These are phyloP conservation scores for Stenodema calcarata DNA, from an alignment of 2,888 invertebrate genomes.

Conservation along the genomic window DNA sequence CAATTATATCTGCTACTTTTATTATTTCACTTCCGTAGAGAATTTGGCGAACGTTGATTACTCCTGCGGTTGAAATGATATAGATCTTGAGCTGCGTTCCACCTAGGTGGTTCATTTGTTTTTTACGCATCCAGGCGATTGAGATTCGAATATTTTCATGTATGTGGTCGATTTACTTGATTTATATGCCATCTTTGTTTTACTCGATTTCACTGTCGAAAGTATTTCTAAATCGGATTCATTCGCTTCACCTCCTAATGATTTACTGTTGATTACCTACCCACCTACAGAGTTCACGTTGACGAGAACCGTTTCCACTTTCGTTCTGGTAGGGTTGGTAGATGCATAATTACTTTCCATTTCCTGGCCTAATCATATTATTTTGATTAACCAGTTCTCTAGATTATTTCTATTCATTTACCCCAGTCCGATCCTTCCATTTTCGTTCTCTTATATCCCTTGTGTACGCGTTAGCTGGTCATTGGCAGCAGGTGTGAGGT, in stretches of 20 bases:
- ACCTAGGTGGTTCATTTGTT: slow-evolving; percentile 17
- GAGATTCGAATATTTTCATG: not conserved
- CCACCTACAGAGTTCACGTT: not conserved
- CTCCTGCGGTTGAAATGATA: not conserved
- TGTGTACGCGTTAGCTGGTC: too few relatives aligned
- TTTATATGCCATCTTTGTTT: not conserved
- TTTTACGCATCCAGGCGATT: slow-evolving; percentile 9
- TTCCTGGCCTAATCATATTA: too few relatives aligned
- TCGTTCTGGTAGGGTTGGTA: not conserved
- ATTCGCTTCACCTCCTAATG: not conserved
- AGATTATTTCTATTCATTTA: too few relatives aligned
- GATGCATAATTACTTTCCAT: not conserved
- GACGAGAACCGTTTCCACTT: not conserved
- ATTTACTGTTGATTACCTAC: not conserved
- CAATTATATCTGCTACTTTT: not conserved
- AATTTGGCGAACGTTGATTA: not conserved
- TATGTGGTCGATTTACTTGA: not conserved
- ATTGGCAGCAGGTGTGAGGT: not conserved
- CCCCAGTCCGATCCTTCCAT: too few relatives aligned
- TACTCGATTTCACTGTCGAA: too few relatives aligned
- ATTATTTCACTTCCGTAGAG: not conserved
- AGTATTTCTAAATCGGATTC: not conserved
- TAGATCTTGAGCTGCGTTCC: not conserved
- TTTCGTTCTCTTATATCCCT: too few relatives aligned
- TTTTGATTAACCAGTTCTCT: too few relatives aligned